Base-by-base conservation (phyloP, 2,888 invertebrate genomes). In the Nymphalis c-album region DNA sequence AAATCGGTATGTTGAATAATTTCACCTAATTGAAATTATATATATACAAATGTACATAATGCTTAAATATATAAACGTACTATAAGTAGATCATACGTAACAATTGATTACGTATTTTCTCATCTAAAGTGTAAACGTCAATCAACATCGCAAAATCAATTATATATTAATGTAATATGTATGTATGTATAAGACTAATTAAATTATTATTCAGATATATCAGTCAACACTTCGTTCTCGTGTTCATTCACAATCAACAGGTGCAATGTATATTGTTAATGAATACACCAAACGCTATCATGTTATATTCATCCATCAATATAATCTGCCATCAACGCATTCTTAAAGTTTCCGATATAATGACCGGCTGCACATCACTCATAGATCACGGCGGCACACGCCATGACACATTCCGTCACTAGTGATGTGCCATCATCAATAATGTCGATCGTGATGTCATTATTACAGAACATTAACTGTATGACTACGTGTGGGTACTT, bases 241-340 rank as follows among this genome's bases (percentile, higher is more conserved):
- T 50, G 57, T 63, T 68, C 62, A 64, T 63, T 48, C 20, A 26
- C 47, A n/a, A 62, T 53, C 62, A 58, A 67, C 59, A 62, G 67
- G 67, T 69, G 63, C 60, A n/a, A 63, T 62, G 60, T 50, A 31
- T 58, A 59, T 58, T 51, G 53, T 51, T 60, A 65, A 60, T 63
- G 59, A 64, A 69, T 61, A 40, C 35, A 57, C 55, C 35, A 62
- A 62, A 47, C 51, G 61, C 55, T 45, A 59, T 20, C 60, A 57
- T 35, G 20, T 35, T 60, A 18, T 50, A 48, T 68, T 46, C 71
- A 71, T 67, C 71, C 64, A 71, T 72, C 72, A 71, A 69, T 68
- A 69, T 63, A 65, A 71, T 72, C 69, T 70, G 69, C 60, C 67
- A 73, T 71, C 72, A 69, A 63, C 63, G 61, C 72, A 73, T 71